phyloP scores from a whole-genome alignment of 2,888 invertebrate species.

The Muschampia plurimacula region DNA sequence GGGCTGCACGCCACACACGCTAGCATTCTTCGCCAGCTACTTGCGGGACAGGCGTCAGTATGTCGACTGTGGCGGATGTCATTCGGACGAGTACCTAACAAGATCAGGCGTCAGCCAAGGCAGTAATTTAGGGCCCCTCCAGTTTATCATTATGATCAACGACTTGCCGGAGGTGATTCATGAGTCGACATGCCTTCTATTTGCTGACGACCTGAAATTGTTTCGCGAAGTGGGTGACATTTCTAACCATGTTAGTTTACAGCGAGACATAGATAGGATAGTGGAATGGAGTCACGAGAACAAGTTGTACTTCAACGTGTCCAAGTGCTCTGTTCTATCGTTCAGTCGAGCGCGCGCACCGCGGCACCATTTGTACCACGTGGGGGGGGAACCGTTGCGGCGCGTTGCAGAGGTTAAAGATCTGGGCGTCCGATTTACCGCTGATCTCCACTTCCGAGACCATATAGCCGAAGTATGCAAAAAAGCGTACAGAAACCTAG shows the following conservation, averaged over 20 bases:
- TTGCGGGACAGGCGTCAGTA: conserved; percentile 14
- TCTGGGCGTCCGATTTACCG: too few relatives aligned
- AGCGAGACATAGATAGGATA: background rate
- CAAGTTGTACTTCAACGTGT: conserved; percentile 1
- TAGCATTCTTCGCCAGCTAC: conserved; percentile 22
- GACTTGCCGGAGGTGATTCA: conserved; percentile 19
- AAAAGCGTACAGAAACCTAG: too few relatives aligned
- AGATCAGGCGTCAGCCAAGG: conserved; percentile 17
- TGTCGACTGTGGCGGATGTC: conserved; percentile 21
- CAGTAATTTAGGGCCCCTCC: too few relatives aligned
- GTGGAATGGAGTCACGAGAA: background rate
- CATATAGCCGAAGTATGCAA: too few relatives aligned
- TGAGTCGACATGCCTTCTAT: conserved; percentile 12
- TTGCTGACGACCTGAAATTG: too few relatives aligned
- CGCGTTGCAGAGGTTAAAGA: too few relatives aligned
- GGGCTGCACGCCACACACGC: too few relatives aligned
- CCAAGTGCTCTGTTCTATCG: background rate
- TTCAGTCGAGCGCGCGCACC: conserved; percentile 4
- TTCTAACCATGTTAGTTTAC: background rate
- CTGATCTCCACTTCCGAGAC: too few relatives aligned
- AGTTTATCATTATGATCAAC: conserved; percentile 9
- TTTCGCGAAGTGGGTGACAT: conserved; percentile 6
- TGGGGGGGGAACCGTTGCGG: background rate
- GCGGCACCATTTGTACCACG: conserved; percentile 1
- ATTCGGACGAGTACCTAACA: conserved; percentile 2